These are phyloP conservation scores for Lasioglossum pauxillum DNA, from an alignment of 2,888 invertebrate genomes.

Conservation along the genomic window DNA sequence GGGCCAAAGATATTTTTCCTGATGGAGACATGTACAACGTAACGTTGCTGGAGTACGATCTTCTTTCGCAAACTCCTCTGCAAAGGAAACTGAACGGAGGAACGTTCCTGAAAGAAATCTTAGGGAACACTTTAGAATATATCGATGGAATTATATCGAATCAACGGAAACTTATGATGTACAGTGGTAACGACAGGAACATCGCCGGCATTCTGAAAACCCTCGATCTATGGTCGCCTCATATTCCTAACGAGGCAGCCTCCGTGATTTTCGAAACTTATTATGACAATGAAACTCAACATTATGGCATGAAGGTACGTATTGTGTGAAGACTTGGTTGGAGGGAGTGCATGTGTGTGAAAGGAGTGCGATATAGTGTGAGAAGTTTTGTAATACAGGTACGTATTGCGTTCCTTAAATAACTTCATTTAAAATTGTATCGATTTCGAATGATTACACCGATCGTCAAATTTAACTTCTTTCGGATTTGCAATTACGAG, in stretches of 20 bases:
- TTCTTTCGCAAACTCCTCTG: conserved; percentile 85
- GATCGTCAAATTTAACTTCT: no score
- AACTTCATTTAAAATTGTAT: not conserved
- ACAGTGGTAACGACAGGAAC: conserved; percentile 79
- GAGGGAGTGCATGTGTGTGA: no score
- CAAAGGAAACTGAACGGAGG: conserved; percentile 86
- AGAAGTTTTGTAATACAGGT: conserved; percentile 65
- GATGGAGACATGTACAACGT: conserved; percentile 86
- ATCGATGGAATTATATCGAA: conserved; percentile 23
- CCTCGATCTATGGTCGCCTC: conserved; percentile 76
- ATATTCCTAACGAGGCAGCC: conserved; percentile 76
- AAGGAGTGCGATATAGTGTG: no score
- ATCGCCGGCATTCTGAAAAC: conserved; percentile 76
- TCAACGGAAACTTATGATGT: conserved; percentile 73
- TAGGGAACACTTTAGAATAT: conserved; percentile 67
- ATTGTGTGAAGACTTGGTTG: not conserved
- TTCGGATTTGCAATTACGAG: no score
- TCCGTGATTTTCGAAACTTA: conserved; percentile 78
- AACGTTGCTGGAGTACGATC: conserved; percentile 86
- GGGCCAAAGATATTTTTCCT: conserved; percentile 85
- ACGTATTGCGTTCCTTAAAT: conserved; percentile 7
- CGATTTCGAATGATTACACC: no score
- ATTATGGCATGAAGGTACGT: conserved; percentile 76
- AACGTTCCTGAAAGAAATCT: conserved; percentile 76
- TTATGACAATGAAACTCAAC: conserved; percentile 62